phyloP scores from a whole-genome alignment of 2,888 invertebrate genomes.

The Phorcus lineatus region DNA sequence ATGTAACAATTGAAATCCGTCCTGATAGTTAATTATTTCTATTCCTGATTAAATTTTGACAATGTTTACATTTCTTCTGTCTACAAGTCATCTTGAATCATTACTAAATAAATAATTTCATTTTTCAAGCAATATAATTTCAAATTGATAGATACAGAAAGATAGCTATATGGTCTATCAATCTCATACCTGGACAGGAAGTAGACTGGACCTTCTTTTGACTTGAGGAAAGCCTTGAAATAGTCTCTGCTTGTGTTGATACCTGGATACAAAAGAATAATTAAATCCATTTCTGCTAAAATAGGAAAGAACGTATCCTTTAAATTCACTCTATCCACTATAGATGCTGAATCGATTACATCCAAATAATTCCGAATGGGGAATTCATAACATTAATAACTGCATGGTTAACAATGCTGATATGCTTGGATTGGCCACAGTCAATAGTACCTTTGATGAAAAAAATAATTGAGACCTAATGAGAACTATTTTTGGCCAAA shows the following conservation, averaged over 20 bases:
- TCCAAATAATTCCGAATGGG: neutral
- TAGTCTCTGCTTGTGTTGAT: slow-evolving; percentile 49
- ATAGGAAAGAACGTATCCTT: neutral
- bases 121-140: too few relatives aligned
- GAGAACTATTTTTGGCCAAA: too few relatives aligned
- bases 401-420: neutral
- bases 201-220: slow-evolving; percentile 50
- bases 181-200: slow-evolving; percentile 59
- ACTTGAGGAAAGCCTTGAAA: slow-evolving; percentile 58
- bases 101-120: neutral
- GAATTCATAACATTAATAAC: neutral
- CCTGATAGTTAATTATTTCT: too few relatives aligned
- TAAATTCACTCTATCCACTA: neutral
- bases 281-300: neutral
- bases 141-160: too few relatives aligned
- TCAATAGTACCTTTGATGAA: too few relatives aligned
- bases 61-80: neutral
- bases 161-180: too few relatives aligned
- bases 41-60: too few relatives aligned
- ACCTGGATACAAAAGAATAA: slow-evolving; percentile 39
- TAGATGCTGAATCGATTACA: neutral
- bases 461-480: too few relatives aligned
- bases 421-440: neutral
- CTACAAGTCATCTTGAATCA: neutral
- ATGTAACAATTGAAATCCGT: too few relatives aligned